Conservation (phyloP, 2,113 vertebrate species). For the Muntiacus muntjak region DNA sequence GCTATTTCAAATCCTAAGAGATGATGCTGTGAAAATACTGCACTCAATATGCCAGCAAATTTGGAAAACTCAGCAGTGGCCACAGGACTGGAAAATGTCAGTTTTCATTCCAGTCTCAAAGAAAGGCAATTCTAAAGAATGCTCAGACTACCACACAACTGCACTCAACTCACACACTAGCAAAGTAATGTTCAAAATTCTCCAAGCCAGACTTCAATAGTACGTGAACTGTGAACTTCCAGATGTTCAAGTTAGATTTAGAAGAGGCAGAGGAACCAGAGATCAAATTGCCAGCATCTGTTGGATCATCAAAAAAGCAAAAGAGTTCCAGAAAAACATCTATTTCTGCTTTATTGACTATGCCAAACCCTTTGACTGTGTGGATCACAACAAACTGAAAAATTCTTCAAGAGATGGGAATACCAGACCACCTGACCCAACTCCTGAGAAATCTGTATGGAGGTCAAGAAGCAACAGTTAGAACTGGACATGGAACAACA, state of each 20-base stretch:
- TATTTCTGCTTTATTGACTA: background rate
- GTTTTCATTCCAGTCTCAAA: no score
- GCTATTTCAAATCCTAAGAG: background rate
- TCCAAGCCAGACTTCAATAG: no score
- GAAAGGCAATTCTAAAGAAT: no score
- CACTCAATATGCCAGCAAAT: background rate
- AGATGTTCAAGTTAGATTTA: no score
- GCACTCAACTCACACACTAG: no score
- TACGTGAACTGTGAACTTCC: no score
- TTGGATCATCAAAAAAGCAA: no score
- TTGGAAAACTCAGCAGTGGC: background rate
- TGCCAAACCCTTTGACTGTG: background rate
- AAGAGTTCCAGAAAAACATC: background rate
- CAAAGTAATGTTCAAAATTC: no score
- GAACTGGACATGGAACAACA: background rate
- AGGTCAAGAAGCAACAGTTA: background rate
- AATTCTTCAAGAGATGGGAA: background rate
- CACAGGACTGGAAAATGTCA: no score
- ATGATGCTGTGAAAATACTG: background rate
- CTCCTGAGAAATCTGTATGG: background rate
- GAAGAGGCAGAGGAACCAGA: no score
- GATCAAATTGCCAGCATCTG: no score
- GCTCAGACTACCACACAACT: no score
- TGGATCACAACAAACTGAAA: background rate
- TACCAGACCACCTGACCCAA: accelerated